Conservation (phyloP, 2,797 vertebrate genomes). For the Gila robusta region DNA sequence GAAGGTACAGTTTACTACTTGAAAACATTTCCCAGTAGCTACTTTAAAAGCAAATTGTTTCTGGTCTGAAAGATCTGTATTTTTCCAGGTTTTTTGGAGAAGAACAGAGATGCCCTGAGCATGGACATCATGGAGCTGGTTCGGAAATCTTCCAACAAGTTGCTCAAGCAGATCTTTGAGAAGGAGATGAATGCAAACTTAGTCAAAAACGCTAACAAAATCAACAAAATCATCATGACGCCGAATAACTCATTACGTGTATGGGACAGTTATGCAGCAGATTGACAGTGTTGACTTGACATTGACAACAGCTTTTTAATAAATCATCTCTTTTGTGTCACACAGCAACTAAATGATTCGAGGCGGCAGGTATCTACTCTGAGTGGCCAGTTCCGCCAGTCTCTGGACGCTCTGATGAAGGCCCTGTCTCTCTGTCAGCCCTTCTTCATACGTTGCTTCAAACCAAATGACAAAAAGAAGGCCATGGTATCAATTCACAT, state of each 20-base stretch:
- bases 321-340: not conserved
- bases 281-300: not conserved
- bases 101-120: conserved; percentile 91
- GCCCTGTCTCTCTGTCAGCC: conserved; percentile 89
- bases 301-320: not conserved
- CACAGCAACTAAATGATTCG: conserved; percentile 75
- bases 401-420: conserved; percentile 95
- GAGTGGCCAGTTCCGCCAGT: conserved; percentile 91
- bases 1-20: conserved; percentile 76
- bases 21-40: not conserved
- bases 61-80: not conserved
- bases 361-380: conserved; percentile 84
- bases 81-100: conserved; percentile 90
- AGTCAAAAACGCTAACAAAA: conserved; percentile 55
- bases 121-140: conserved; percentile 84
- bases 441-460: conserved; percentile 95
- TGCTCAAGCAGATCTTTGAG: conserved; percentile 87
- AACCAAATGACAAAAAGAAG: conserved; percentile 91
- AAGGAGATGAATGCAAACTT: conserved; percentile 65
- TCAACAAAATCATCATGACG: conserved; percentile 72
- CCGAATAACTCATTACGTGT: conserved; percentile 73
- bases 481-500: conserved; percentile 79
- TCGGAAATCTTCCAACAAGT: conserved; percentile 85
- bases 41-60: not conserved
- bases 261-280: conserved; percentile 12